Percentiles rank a stretch among this genome's conserved stretches.
Conservation (phyloP, 2,888 invertebrate species). For the Eupeodes latifasciatus region DNA sequence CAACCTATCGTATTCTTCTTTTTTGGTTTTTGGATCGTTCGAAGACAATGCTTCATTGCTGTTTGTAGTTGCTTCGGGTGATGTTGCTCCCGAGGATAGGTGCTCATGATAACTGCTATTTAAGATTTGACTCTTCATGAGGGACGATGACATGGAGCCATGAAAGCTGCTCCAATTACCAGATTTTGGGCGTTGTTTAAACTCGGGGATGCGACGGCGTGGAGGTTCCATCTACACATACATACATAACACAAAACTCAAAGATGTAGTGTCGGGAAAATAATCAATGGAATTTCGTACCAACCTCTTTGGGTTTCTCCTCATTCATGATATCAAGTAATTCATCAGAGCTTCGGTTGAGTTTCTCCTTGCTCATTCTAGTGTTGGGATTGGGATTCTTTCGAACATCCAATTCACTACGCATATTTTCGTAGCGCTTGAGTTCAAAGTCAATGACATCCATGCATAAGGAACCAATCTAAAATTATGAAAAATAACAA, state of each 20-base stretch:
- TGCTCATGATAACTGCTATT: constrained; percentile 90
- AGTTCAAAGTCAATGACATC: constrained; percentile 98
- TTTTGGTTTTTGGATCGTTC: constrained; percentile 84
- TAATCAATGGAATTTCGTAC: not conserved
- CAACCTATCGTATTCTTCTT: constrained; percentile 91
- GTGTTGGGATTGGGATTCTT: constrained; percentile 81
- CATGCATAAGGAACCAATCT: constrained; percentile 98
- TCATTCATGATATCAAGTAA: constrained; percentile 84
- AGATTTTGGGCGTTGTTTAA: constrained; percentile 90
- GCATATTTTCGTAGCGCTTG: constrained; percentile 96
- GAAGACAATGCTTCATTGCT: constrained; percentile 82
- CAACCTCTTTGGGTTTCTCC: constrained; percentile 84
- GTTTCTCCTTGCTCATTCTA: constrained; percentile 82
- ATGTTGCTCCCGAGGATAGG: constrained; percentile 83
- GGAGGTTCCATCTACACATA: constrained; percentile 86
- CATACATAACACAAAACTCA: not conserved
- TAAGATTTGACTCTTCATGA: constrained; percentile 86
- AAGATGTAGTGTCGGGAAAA: not conserved
- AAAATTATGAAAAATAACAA: constrained; percentile 21
- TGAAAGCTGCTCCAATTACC: constrained; percentile 87
- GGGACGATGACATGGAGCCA: constrained; percentile 84
- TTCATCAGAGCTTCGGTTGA: constrained; percentile 82
- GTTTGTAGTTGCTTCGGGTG: constrained; percentile 83
- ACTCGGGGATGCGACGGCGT: constrained; percentile 89
- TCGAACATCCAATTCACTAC: constrained; percentile 88